Evolutionary conservation across 2,888 invertebrate species (phyloP), one percentile per base, ranked within the genome.

Genomic region (Ischnura elegans): DNA sequence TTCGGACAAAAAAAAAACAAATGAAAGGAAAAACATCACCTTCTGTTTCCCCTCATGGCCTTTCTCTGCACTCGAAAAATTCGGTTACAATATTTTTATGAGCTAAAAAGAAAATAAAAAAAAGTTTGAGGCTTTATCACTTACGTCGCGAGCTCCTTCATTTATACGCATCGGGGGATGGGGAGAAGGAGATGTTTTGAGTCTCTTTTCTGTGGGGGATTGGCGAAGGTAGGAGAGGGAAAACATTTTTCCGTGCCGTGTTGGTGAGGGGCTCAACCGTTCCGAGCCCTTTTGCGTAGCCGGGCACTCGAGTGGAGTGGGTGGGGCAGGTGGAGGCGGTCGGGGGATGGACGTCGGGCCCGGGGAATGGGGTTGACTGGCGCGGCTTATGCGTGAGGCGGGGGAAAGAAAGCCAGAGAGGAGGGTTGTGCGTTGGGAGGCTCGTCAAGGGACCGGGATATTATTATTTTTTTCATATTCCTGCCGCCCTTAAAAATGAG

Each of bases 121-220:
- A 51, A 86, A 90, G 90, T 90, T 90, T n/a, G 90, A 36, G 61
- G 90, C 90, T 90, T 90, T 90, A 90, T 90, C 90, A 90, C 90
- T 90, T 90, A 90, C n/a, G 61, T 36, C 90, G 87, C 55, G 87
- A 45, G 90, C 61, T 90, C 90, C 90, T 66, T 66, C 90, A 66
- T 90, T 90, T 90, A 90, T 90, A 90, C 61, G n/a, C 29, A 5
- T n/a, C 3, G 51, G 51, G 61, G 0, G 4, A n/a, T n/a, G 61
- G 61, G 61, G 61, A n/a, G 66, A 6, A 66, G 66, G 66, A 66
- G 29, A 66, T 6, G 66, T n/a, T 47, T 47, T 13, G 13, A 76
- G 13, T 0, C 29, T 36, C 4, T 76, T 76, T 36, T 4, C 76
- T 36, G 10, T 10, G 76, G 8, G 76, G 10, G 76, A 51, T 13